These are phyloP conservation scores for Phataginus tricuspis DNA, from an alignment of 2,797 vertebrate genomes.

Conservation along the genomic window DNA sequence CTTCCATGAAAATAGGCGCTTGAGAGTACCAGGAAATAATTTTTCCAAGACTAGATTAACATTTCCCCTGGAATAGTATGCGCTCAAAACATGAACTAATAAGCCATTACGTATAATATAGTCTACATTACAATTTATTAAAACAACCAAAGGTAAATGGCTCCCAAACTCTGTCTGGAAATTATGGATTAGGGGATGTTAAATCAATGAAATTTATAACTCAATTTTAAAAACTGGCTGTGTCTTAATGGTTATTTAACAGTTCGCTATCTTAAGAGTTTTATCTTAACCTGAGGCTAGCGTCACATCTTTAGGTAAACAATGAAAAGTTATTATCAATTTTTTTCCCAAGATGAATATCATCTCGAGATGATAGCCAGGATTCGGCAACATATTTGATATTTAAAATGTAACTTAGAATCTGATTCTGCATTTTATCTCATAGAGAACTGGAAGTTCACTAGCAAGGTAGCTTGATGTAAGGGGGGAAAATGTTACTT, in stretches of 20 bases:
- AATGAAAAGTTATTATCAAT: neutral
- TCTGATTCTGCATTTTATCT: neutral
- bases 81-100: constrained; percentile 36
- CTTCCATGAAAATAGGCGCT: constrained; percentile 27
- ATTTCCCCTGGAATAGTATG: constrained; percentile 49
- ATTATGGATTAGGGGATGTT: neutral
- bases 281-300: neutral
- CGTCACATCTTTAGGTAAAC: constrained; percentile 19
- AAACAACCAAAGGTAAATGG: constrained; percentile 41
- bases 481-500: neutral
- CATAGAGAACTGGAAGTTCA: neutral
- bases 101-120: neutral
- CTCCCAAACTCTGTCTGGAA: neutral
- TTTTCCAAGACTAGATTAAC: constrained; percentile 54
- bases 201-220: constrained; percentile 40
- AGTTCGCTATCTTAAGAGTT: neutral
- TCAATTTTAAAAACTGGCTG: constrained; percentile 20
- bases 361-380: neutral
- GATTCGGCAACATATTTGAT: neutral
- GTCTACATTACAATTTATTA: neutral
- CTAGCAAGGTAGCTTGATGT: neutral
- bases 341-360: constrained; percentile 43
- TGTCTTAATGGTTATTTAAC: constrained; percentile 6
- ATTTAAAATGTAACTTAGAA: constrained; percentile 21
- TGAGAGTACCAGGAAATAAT: constrained; percentile 37